Conservation (phyloP, 2,797 vertebrate genomes). For the Luscinia megarhynchos region DNA sequence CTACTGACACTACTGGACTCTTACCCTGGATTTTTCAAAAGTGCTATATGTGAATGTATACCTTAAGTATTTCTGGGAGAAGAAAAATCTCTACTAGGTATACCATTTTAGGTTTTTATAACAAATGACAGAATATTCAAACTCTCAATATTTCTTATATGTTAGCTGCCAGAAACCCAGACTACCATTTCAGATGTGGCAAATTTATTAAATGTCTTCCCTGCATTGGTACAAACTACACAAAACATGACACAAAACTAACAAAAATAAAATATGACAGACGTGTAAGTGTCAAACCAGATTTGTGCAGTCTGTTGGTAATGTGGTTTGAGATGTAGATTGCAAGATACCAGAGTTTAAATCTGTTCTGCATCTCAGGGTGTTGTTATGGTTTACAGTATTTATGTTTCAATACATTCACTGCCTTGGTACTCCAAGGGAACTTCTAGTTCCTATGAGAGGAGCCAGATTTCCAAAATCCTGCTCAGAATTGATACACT, state of each 20-base stretch:
- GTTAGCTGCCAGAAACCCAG: not conserved
- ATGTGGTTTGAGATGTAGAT: not conserved
- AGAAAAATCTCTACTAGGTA: not conserved
- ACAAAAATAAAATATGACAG: not conserved
- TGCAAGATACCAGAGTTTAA: not conserved
- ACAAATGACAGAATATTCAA: not conserved
- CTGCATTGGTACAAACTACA: not conserved
- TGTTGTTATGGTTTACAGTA: not conserved
- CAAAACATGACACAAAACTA: not conserved
- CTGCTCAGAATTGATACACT: not conserved
- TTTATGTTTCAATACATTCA: not conserved
- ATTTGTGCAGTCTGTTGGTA: not conserved
- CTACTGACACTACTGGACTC: not conserved
- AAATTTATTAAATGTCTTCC: slow-evolving; percentile 21
- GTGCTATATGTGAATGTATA: not conserved
- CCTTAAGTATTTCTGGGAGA: not conserved
- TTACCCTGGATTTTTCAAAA: not conserved
- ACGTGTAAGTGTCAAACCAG: not conserved
- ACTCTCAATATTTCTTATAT: not conserved
- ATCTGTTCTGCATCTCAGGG: not conserved
- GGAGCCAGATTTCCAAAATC: not conserved
- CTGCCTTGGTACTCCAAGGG: not conserved
- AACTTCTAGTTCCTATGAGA: not conserved
- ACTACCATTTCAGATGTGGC: not conserved
- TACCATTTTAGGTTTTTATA: not conserved